A percentile compares a stretch with the other conserved stretches of the same genome.
Evolutionary conservation across 2,113 vertebrate genomes (phyloP).

Genomic region (Cheirogaleus medius): DNA sequence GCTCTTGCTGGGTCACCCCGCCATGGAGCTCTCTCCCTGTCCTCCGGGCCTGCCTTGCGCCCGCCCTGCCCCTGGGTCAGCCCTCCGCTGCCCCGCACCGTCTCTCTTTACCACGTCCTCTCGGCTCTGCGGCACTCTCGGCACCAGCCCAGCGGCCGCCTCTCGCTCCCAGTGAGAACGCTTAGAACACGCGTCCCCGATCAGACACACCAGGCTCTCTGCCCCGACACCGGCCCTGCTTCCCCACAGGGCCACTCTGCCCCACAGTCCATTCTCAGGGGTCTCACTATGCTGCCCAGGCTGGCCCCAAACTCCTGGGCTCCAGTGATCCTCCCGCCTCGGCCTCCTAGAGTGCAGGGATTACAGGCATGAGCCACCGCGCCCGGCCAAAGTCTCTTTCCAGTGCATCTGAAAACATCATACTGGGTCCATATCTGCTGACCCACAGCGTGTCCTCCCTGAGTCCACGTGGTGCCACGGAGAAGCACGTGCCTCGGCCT

Average conservation of each 20-base stretch:
- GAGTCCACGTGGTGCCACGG: background rate
- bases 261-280: background rate
- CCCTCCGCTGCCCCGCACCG: background rate
- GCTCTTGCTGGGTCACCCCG: background rate
- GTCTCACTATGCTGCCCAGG: too few species aligned
- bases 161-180: too few species aligned
- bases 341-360: background rate
- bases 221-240: fast-evolving
- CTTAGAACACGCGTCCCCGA: background rate
- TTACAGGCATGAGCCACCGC: background rate
- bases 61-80: background rate
- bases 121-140: too few species aligned
- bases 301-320: too few species aligned
- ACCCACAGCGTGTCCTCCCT: background rate
- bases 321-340: background rate
- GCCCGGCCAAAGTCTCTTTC: background rate
- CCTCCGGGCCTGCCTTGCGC: background rate
- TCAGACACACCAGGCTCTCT: background rate
- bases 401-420: background rate
- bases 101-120: background rate
- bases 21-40: fast-evolving
- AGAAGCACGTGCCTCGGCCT: background rate
- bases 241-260: background rate
- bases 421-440: background rate
- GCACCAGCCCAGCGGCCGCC: too few species aligned